phyloP scores from a whole-genome alignment of 2,113 vertebrate species.

The Alosa alosa region DNA sequence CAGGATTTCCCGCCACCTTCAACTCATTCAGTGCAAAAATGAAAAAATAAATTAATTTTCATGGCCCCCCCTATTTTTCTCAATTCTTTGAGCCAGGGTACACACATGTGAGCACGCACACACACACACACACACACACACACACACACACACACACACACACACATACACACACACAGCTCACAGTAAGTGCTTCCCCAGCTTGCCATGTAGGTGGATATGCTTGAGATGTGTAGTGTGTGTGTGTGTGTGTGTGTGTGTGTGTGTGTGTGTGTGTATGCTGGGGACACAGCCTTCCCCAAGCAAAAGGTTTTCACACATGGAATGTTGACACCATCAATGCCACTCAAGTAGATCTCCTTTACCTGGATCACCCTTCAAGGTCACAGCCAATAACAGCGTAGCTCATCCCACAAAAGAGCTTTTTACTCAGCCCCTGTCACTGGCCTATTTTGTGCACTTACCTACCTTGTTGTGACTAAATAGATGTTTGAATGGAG shows the following conservation, averaged over 20 bases:
- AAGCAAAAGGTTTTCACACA: background rate
- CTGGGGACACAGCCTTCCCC: background rate
- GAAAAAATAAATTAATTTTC: no score
- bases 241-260: background rate
- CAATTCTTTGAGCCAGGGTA: background rate
- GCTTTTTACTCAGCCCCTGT: background rate
- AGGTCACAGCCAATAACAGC: background rate
- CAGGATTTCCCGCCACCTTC: background rate
- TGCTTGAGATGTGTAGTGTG: background rate
- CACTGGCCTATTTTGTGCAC: background rate
- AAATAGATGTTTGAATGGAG: background rate
- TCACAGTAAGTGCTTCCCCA: background rate
- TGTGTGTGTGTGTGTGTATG: background rate
- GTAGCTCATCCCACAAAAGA: background rate
- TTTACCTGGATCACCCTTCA: background rate
- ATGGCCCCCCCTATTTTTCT: background rate
- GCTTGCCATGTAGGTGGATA: background rate
- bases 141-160: conserved; percentile 9
- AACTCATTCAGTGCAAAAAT: background rate
- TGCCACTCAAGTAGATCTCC: background rate
- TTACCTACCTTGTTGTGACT: background rate
- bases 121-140: conserved; percentile 11
- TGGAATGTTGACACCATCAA: background rate
- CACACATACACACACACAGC: conserved; percentile 27
- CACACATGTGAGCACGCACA: background rate